Evolutionary conservation across 2,113 vertebrate genomes (phyloP).

Genomic region (Megaceryle maxima): DNA sequence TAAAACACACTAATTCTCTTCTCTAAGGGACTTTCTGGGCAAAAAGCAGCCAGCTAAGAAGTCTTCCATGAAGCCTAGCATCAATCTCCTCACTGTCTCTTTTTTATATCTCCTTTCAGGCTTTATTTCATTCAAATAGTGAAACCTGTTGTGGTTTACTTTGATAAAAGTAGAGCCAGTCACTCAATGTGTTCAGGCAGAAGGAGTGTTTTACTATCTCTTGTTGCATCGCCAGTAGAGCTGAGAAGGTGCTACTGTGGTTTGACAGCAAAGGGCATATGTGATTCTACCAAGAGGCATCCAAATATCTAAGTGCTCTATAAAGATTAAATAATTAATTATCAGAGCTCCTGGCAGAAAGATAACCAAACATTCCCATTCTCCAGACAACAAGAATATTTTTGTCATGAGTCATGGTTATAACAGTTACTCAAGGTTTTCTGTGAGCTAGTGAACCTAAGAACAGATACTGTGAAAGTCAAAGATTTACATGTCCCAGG

Average conservation of each 20-base stretch:
- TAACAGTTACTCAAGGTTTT: not conserved
- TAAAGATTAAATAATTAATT: slow-evolving; percentile 41
- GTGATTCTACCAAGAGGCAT: not conserved
- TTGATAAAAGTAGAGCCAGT: slow-evolving; percentile 48
- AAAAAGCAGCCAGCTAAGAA: slow-evolving; percentile 6
- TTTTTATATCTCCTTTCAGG: slow-evolving; percentile 42
- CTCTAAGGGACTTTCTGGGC: slow-evolving; percentile 5
- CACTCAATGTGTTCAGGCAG: not conserved
- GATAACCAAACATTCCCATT: not conserved
- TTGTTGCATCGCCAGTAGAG: not conserved
- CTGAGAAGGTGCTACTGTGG: slow-evolving; percentile 45
- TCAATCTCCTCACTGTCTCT: not conserved
- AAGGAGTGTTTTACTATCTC: slow-evolving; percentile 20
- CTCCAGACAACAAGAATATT: not conserved
- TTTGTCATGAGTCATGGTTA: not conserved
- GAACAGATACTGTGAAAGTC: not conserved
- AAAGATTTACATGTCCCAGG: not conserved
- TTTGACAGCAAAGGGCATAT: slow-evolving; percentile 26
- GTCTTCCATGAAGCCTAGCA: not conserved
- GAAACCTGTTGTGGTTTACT: slow-evolving; percentile 65
- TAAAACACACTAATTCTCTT: not conserved
- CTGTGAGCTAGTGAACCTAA: not conserved
- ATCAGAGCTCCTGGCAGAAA: not conserved
- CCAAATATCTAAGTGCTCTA: not conserved
- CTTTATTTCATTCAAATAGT: slow-evolving; percentile 61